A percentile compares a stretch with the other conserved stretches of the same genome.
Evolutionary conservation across 2,797 vertebrate species (phyloP).

Genomic region (Gorsachius magnificus): DNA sequence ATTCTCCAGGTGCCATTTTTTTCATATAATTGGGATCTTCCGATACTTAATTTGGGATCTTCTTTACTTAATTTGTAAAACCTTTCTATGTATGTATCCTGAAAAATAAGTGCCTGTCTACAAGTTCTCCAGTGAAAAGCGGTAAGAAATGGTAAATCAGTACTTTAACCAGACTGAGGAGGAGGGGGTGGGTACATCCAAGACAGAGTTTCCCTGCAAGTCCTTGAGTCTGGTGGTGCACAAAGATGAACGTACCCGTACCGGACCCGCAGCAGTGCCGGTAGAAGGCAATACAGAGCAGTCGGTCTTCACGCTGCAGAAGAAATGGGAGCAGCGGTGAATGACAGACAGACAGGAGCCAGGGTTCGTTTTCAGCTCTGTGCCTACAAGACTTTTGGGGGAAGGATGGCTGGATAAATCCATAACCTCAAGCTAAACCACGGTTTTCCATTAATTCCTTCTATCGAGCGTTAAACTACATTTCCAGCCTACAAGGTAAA

Average conservation of each 20-base stretch:
- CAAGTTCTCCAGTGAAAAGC: background rate
- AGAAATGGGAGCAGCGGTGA: background rate
- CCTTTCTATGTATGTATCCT: background rate
- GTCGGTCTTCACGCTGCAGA: too few relatives aligned
- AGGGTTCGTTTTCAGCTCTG: background rate
- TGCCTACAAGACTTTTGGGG: background rate
- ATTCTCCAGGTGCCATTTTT: background rate
- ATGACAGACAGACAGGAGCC: background rate
- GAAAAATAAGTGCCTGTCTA: background rate
- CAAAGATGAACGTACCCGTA: rapidly evolving
- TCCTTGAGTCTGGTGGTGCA: background rate
- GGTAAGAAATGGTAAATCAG: background rate
- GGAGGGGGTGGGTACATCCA: background rate
- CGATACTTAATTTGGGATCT: background rate
- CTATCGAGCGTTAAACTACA: background rate
- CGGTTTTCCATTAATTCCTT: background rate
- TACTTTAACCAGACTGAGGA: background rate
- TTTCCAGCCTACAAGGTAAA: background rate
- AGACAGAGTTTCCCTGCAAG: background rate
- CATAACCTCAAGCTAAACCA: background rate
- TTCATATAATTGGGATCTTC: background rate
- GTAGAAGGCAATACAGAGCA: background rate
- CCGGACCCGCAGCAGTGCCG: rapidly evolving
- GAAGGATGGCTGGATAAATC: background rate
- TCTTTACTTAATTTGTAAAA: background rate